Evolutionary conservation across 2,797 vertebrate species (phyloP).

Genomic region (Molossus alvarezi): DNA sequence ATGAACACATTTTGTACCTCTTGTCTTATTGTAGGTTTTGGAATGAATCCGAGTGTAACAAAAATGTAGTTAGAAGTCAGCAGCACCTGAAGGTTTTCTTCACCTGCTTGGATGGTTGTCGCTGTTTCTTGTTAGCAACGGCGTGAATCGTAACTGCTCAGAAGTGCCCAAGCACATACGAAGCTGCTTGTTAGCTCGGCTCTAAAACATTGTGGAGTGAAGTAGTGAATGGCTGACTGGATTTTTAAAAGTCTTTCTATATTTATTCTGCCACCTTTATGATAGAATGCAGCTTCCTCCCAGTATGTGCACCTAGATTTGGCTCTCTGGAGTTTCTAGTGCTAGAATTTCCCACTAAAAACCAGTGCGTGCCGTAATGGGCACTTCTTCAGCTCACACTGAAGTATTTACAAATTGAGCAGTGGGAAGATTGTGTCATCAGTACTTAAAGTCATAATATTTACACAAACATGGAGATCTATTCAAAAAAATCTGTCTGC

Average conservation of each 20-base stretch:
- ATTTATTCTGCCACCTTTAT: slow-evolving; percentile 46
- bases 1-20: slow-evolving; percentile 87
- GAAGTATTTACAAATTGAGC: background rate
- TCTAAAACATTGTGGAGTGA: background rate
- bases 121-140: slow-evolving; percentile 45
- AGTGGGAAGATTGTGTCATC: background rate
- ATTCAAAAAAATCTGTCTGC: background rate
- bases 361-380: background rate
- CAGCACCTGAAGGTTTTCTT: slow-evolving; percentile 83
- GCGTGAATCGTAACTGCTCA: background rate
- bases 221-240: background rate
- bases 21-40: slow-evolving; percentile 86
- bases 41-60: slow-evolving; percentile 84
- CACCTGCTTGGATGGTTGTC: slow-evolving; percentile 47
- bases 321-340: slow-evolving; percentile 26
- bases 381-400: background rate
- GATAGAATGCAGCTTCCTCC: slow-evolving; percentile 32
- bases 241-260: slow-evolving; percentile 33
- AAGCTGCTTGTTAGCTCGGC: background rate
- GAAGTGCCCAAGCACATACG: background rate
- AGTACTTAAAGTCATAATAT: background rate
- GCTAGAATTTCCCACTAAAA: slow-evolving; percentile 34
- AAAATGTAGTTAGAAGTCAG: slow-evolving; percentile 85
- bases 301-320: background rate
- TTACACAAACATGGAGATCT: background rate